Evolutionary conservation across 2,888 invertebrate species (phyloP).

Genomic region (Nomada flava): DNA sequence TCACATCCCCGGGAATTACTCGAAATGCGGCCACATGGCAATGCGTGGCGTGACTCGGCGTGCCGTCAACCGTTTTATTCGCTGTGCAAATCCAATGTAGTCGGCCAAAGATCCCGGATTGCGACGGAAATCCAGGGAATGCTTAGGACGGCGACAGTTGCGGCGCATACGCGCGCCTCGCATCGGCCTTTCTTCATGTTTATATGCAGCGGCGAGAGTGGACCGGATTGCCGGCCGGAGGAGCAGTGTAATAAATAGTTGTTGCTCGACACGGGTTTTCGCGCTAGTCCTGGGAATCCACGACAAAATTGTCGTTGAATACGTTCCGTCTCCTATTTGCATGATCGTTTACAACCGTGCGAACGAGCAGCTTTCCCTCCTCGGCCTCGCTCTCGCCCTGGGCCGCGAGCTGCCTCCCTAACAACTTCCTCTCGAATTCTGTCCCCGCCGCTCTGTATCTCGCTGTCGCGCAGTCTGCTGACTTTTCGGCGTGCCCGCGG

Average conservation of each 20-base stretch:
- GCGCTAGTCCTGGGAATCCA: conserved; percentile 43
- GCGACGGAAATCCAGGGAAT: conserved; percentile 51
- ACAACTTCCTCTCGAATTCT: neutral
- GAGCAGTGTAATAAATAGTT: conserved; percentile 67
- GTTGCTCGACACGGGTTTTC: conserved; percentile 64
- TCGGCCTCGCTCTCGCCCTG: neutral
- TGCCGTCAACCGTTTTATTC: conserved; percentile 50
- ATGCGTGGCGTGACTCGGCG: neutral
- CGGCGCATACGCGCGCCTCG: conserved; percentile 28
- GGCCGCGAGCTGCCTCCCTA: neutral
- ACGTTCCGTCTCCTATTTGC: conserved; percentile 54
- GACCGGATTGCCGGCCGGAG: conserved; percentile 42
- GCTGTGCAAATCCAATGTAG: conserved; percentile 42
- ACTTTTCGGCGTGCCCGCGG: neutral
- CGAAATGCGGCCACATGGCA: conserved; percentile 2
- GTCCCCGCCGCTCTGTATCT: no score
- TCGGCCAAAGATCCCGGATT: conserved; percentile 40
- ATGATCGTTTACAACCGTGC: conserved; percentile 35
- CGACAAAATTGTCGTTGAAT: conserved; percentile 64
- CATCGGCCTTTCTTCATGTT: conserved; percentile 67
- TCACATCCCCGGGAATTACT: conserved; percentile 18
- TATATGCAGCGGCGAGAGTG: conserved; percentile 68
- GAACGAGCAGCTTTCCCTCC: neutral
- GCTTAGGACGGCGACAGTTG: conserved; percentile 42
- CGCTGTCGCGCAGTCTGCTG: neutral